Conservation (phyloP, 2,888 invertebrate species). For the Hybos culiciformis region DNA sequence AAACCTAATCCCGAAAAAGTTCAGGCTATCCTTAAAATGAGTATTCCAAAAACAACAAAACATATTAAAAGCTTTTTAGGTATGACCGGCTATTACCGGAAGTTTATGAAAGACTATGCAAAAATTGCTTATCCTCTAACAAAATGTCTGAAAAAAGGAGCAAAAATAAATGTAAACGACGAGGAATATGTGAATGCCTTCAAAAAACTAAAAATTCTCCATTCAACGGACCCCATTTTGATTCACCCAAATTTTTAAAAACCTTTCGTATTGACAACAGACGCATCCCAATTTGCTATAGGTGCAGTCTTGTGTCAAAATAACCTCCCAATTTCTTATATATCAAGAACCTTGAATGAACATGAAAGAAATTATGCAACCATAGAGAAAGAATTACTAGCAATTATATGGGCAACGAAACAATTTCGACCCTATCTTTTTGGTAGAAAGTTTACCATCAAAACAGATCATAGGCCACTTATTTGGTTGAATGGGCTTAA, state of each 20-base stretch:
- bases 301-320: constrained; percentile 3
- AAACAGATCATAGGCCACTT: no score
- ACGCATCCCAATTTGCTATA: constrained; percentile 2
- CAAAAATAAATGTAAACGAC: constrained; percentile 2
- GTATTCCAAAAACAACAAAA: not conserved
- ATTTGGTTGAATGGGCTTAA: no score
- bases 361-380: not conserved
- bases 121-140: constrained; percentile 3
- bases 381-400: not conserved
- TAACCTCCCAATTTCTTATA: not conserved
- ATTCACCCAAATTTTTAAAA: constrained; percentile 5
- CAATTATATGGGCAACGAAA: no score
- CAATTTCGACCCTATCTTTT: no score
- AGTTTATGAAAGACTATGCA: constrained; percentile 4
- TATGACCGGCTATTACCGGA: constrained; percentile 18
- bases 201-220: constrained; percentile 1
- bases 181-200: not conserved
- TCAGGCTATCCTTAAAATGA: not conserved
- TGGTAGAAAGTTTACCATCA: constrained; percentile 25
- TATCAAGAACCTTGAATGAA: not conserved
- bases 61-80: not conserved
- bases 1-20: not conserved
- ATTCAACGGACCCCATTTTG: not conserved
- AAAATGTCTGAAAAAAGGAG: constrained; percentile 1
- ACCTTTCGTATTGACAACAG: constrained; percentile 2